Base-by-base conservation (phyloP, 2,888 invertebrate species). In the Mycogona germanica region DNA sequence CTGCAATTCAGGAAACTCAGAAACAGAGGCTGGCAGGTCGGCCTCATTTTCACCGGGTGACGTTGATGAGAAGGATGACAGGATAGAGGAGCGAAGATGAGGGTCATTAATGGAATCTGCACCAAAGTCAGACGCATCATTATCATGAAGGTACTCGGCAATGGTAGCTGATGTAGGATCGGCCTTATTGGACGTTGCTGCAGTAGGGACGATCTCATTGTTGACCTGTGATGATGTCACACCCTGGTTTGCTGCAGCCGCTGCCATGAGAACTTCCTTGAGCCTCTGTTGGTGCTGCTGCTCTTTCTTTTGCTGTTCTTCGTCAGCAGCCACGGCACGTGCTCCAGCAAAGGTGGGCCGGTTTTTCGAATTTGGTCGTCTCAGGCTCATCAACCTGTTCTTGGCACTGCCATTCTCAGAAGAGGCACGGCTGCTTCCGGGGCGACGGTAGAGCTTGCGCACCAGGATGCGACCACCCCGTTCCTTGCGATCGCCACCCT, bases 101-200 rank as follows among this genome's bases (percentile, higher is more conserved):
- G n/a, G n/a, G n/a, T n/a, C n/a, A n/a, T n/a, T n/a, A 35, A 32
- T 30, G 29, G 29, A 23, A 26, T 35, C 49, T 21, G 23, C 3
- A n/a, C 21, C 32, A 41, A 7, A 12, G 17, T 12, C 17, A 14
- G 32, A 35, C 4, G 32, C 37, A 5, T 21, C 35, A 7, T 23
- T 32, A 23, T 48, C 49, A 21, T 30, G 37, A n/a, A 35, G 6
- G 29, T 51, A 51, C 28, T 51, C 51, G 17, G 51, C 41, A 21
- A 51, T 51, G 25, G 51, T 41, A 17, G 51, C 51, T 7, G 41
- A 38, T 6, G 32, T 51, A 7, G 40, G 17, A 17, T 51, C 51
- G 23, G 28, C 26, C 6, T 26, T 28, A 17, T 26, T 51, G 12
- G 40, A 26, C 28, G 40, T 26, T 7, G 21, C 17, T 28, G 41